These are phyloP conservation scores for Pachycephala philippinensis DNA, from an alignment of 2,113 vertebrate species.

Conservation along the genomic window DNA sequence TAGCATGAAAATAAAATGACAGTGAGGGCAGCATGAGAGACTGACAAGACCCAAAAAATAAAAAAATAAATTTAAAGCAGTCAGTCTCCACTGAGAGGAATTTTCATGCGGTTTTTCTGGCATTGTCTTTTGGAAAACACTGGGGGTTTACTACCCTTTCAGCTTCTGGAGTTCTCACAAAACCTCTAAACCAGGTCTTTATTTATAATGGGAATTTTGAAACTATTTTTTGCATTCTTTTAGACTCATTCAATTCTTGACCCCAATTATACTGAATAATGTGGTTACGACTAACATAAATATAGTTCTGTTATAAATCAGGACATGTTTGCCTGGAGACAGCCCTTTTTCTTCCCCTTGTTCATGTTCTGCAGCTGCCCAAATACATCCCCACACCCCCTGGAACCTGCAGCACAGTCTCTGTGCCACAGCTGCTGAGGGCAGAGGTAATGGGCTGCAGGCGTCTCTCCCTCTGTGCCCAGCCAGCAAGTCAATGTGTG, in stretches of 20 bases:
- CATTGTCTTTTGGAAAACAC: constrained; percentile 44
- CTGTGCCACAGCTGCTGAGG: neutral
- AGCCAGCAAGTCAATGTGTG: neutral
- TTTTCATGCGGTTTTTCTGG: constrained; percentile 45
- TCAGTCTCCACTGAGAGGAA: neutral
- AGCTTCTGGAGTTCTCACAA: constrained; percentile 57
- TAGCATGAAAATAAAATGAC: neutral
- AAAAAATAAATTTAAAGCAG: neutral
- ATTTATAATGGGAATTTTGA: constrained; percentile 53
- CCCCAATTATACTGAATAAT: constrained; percentile 36
- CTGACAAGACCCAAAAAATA: neutral
- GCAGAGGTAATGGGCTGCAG: neutral
- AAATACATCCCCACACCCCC: neutral
- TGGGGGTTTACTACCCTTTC: constrained; percentile 38
- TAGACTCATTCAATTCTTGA: constrained; percentile 35
- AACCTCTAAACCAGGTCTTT: constrained; percentile 58
- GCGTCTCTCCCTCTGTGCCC: neutral
- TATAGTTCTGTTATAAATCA: constrained; percentile 31
- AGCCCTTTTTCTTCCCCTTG: neutral
- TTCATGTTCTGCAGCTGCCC: constrained; percentile 9
- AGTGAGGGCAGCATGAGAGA: neutral
- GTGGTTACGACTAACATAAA: constrained; percentile 40
- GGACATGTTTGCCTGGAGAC: neutral
- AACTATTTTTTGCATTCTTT: constrained; percentile 58
- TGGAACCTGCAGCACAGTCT: neutral